These are phyloP conservation scores for Synanthedon myopaeformis DNA, from an alignment of 2,888 invertebrate genomes.

Conservation along the genomic window DNA sequence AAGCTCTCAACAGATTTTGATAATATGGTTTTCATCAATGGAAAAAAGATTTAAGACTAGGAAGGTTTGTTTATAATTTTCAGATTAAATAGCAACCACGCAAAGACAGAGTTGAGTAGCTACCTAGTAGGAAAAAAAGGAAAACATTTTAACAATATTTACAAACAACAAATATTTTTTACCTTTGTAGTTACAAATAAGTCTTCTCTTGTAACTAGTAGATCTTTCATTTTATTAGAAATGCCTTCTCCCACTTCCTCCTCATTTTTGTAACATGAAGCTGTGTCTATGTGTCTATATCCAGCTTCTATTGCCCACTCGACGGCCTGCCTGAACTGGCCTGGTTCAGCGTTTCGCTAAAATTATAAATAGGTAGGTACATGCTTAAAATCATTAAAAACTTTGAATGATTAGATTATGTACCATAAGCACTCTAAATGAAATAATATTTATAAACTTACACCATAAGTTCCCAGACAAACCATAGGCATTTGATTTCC, in stretches of 20 bases:
- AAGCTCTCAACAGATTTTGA: too few species aligned
- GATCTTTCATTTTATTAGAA: slow-evolving; percentile 52
- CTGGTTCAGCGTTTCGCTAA: slow-evolving; percentile 42
- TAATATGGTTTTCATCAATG: too few species aligned
- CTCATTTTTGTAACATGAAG: slow-evolving; percentile 60
- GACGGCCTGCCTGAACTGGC: slow-evolving; percentile 48
- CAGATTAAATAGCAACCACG: too few species aligned
- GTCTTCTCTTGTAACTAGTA: slow-evolving; percentile 55
- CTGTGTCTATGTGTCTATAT: slow-evolving; percentile 69
- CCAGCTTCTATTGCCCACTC: slow-evolving; percentile 62
- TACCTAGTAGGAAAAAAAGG: too few species aligned
- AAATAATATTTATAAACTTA: slow-evolving; percentile 21
- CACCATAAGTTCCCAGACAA: slow-evolving; percentile 76
- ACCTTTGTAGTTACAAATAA: slow-evolving; percentile 71
- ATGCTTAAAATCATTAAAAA: too few species aligned
- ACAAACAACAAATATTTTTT: background rate
- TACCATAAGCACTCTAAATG: background rate
- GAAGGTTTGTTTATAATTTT: too few species aligned
- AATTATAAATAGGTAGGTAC: slow-evolving; percentile 4
- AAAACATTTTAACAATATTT: too few species aligned
- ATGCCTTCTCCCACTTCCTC: slow-evolving; percentile 61
- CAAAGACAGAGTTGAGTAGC: too few species aligned
- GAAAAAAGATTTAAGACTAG: too few species aligned
- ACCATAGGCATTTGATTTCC: slow-evolving; percentile 72
- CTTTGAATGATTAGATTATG: background rate